phyloP scores from a whole-genome alignment of 2,888 invertebrate genomes.

The Andrena dorsata region DNA sequence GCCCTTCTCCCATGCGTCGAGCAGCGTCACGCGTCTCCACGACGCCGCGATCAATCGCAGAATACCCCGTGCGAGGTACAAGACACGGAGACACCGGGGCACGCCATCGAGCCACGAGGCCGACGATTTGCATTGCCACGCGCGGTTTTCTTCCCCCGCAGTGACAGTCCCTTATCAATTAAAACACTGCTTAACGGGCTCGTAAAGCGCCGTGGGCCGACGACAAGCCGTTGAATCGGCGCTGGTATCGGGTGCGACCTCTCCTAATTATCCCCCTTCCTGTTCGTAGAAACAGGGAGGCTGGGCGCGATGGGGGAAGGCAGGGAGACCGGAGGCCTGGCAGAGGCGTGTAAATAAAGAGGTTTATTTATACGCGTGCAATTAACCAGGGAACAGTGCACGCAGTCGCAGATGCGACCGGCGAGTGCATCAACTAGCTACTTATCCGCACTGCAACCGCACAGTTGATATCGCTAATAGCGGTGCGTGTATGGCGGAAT shows the following conservation, averaged over 20 bases:
- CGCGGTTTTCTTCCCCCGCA: not conserved
- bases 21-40: not conserved
- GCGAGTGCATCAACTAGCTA: slow-evolving; percentile 55
- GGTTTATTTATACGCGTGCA: slow-evolving; percentile 69
- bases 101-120: not conserved
- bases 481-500: slow-evolving; percentile 25
- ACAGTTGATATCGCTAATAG: slow-evolving; percentile 42
- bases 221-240: slow-evolving; percentile 1
- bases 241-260: slow-evolving; percentile 9
- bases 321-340: slow-evolving; percentile 8
- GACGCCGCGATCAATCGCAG: not conserved
- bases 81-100: not conserved
- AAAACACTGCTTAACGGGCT: slow-evolving; percentile 12
- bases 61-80: not conserved
- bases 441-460: slow-evolving; percentile 45
- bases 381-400: slow-evolving; percentile 51
- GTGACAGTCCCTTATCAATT: slow-evolving; percentile 39
- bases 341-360: slow-evolving; percentile 64
- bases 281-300: not conserved
- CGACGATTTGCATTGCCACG: slow-evolving; percentile 14
- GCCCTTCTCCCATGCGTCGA: not conserved
- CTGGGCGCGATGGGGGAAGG: not conserved
- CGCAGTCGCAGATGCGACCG: slow-evolving; percentile 52
- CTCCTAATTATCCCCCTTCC: slow-evolving; percentile 58
- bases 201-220: slow-evolving; percentile 10